Conservation (phyloP, 2,888 invertebrate genomes). For the Cyclophora punctaria region DNA sequence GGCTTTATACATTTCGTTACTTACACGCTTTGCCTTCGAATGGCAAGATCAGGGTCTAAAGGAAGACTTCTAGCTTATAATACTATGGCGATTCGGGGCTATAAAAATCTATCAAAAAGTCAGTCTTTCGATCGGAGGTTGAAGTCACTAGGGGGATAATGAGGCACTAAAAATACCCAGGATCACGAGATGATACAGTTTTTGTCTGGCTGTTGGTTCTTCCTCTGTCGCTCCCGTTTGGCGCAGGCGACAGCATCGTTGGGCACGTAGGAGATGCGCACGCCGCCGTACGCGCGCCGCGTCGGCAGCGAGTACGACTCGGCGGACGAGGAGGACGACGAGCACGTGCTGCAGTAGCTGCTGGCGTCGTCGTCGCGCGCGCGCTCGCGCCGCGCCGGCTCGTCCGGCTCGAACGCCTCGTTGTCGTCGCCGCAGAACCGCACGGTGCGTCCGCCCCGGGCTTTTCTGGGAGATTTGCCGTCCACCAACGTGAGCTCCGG, state of each 20-base stretch:
- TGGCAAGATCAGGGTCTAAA: slow-evolving; percentile 26
- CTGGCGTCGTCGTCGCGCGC: slow-evolving; percentile 78
- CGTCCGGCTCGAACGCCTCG: slow-evolving; percentile 64
- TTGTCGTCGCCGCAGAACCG: slow-evolving; percentile 67
- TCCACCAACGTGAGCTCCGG: slow-evolving; percentile 69
- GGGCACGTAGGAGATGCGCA: slow-evolving; percentile 93
- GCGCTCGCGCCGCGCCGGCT: slow-evolving; percentile 46
- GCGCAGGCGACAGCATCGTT: slow-evolving; percentile 92
- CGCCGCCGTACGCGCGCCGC: slow-evolving; percentile 88
- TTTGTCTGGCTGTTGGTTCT: slow-evolving; percentile 79
- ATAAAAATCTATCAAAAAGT: slow-evolving; percentile 58
- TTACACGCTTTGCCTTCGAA: slow-evolving; percentile 28
- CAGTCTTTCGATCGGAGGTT: slow-evolving; percentile 72
- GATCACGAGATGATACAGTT: slow-evolving; percentile 92
- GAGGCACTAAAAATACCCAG: slow-evolving; percentile 40
- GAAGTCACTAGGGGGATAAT: slow-evolving; percentile 48
- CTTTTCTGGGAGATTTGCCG: slow-evolving; percentile 45
- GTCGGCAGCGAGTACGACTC: slow-evolving; percentile 91
- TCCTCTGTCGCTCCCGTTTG: slow-evolving; percentile 76
- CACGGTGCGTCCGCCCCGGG: slow-evolving; percentile 59
- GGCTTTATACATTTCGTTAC: slow-evolving; percentile 27
- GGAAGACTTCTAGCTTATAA: slow-evolving; percentile 38
- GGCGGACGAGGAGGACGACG: slow-evolving; percentile 91
- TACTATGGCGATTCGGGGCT: slow-evolving; percentile 60
- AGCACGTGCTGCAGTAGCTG: slow-evolving; percentile 91